Evolutionary conservation across 1,140 invertebrate genomes (phyloP).

Genomic region (Drosophila pachea): DNA sequence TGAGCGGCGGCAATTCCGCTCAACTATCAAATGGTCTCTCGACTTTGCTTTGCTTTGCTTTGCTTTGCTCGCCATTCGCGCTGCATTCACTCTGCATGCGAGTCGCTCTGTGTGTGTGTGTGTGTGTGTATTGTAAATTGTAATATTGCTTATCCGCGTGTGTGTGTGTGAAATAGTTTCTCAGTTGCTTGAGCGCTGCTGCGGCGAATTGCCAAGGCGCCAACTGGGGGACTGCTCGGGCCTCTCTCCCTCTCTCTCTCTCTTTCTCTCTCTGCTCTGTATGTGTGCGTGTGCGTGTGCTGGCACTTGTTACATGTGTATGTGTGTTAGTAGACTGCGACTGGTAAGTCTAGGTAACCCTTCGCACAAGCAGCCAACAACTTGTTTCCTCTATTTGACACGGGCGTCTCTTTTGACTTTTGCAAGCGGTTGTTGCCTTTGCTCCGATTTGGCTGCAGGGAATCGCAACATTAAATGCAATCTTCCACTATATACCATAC

Average conservation of each 20-base stretch:
- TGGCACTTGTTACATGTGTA: conserved; percentile 24
- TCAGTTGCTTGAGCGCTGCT: conserved; percentile 54
- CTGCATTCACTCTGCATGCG: conserved; percentile 50
- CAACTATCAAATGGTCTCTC: conserved; percentile 61
- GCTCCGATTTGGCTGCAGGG: conserved; percentile 45
- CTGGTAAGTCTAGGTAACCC: conserved; percentile 52
- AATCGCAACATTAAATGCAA: conserved; percentile 46
- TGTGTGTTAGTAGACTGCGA: conserved; percentile 26
- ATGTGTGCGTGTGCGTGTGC: not conserved
- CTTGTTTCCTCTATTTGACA: conserved; percentile 71
- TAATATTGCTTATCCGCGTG: conserved; percentile 19
- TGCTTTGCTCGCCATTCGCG: conserved; percentile 28
- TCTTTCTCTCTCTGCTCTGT: not conserved
- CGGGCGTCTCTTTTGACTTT: conserved; percentile 63
- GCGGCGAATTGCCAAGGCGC: conserved; percentile 58
- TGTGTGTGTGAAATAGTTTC: conserved; percentile 66
- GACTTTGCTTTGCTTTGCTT: conserved; percentile 37
- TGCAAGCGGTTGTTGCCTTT: conserved; percentile 54
- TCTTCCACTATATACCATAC: not conserved
- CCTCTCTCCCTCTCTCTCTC: no score
- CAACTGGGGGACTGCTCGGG: conserved; percentile 28
- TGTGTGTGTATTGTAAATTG: conserved; percentile 40
- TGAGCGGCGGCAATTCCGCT: conserved; percentile 41
- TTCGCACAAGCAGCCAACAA: conserved; percentile 58
- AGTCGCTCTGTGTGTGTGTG: conserved; percentile 3